Percentiles rank a stretch among this genome's conserved stretches.
Conservation (phyloP, 2,113 vertebrate genomes). For the Turdus rufiventris region DNA sequence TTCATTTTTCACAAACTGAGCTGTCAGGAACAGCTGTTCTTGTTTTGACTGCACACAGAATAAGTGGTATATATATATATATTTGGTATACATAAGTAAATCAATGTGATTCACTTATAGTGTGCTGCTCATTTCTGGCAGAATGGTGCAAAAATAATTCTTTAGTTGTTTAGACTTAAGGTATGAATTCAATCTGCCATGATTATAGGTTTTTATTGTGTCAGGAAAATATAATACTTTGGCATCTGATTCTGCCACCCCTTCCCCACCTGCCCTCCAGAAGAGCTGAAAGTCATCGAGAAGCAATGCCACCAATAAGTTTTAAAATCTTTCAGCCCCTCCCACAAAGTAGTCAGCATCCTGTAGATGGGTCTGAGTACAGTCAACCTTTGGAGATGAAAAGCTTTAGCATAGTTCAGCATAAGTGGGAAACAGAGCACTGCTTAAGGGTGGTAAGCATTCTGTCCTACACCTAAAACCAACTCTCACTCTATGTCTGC, state of each 20-base stretch:
- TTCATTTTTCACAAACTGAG: background rate
- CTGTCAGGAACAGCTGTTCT: conserved; percentile 32
- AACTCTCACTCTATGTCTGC: background rate
- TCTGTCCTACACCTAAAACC: background rate
- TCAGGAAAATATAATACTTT: conserved; percentile 20
- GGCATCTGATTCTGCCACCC: background rate
- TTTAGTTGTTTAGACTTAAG: conserved; percentile 24
- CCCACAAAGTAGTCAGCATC: background rate
- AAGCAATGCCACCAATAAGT: background rate
- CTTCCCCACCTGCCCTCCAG: background rate
- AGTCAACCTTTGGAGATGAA: conserved; percentile 40
- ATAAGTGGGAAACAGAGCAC: background rate
- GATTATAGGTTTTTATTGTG: conserved; percentile 40
- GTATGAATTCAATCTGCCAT: conserved; percentile 38
- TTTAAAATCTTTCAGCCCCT: background rate
- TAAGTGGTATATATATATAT: background rate
- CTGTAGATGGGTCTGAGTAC: background rate
- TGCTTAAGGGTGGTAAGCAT: background rate
- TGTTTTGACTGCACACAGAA: background rate
- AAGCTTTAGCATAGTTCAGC: background rate
- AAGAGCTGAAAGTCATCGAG: background rate
- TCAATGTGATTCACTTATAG: conserved; percentile 32
- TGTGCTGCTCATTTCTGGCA: conserved; percentile 46
- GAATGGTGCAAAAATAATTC: conserved; percentile 38
- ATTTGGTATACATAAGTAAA: background rate